phyloP scores from a whole-genome alignment of 1,140 invertebrate genomes.

The Ceratoteleas bidentatus region DNA sequence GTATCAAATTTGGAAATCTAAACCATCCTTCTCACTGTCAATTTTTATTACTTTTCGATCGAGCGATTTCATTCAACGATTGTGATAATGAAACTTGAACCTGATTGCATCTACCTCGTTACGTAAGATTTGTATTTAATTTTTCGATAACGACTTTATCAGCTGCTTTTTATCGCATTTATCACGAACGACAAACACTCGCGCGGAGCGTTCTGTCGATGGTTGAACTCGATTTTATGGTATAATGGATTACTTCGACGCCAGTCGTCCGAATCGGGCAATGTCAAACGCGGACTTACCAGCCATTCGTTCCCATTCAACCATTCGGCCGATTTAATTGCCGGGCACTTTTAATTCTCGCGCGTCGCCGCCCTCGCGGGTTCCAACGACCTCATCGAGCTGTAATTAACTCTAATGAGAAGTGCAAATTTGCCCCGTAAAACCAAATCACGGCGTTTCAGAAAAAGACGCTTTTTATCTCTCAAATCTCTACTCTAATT shows the following conservation, averaged over 20 bases:
- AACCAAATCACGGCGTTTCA: not conserved
- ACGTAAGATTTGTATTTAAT: conserved; percentile 27
- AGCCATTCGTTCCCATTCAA: not conserved
- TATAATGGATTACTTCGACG: not conserved
- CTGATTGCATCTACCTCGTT: conserved; percentile 9
- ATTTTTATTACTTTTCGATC: too few species aligned
- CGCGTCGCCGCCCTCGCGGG: conserved; percentile 7
- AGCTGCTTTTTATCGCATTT: conserved; percentile 20
- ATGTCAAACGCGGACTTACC: not conserved
- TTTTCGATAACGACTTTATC: conserved; percentile 27
- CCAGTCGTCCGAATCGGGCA: conserved; percentile 12
- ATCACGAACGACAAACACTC: conserved; percentile 29
- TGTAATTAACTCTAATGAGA: conserved; percentile 42
- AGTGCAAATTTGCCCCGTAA: conserved; percentile 42
- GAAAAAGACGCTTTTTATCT: not conserved
- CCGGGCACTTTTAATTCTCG: conserved; percentile 19
- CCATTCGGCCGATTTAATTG: conserved; percentile 2
- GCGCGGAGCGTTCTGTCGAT: conserved; percentile 4
- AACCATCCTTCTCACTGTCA: too few species aligned
- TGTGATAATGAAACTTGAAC: conserved; percentile 21
- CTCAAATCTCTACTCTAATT: conserved; percentile 11
- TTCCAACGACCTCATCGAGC: conserved; percentile 34
- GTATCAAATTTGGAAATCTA: too few species aligned
- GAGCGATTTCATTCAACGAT: conserved; percentile 22
- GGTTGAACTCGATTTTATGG: conserved; percentile 14